Evolutionary conservation across 1,140 invertebrate genomes (phyloP).

Genomic region (Drosophila eugracilis): DNA sequence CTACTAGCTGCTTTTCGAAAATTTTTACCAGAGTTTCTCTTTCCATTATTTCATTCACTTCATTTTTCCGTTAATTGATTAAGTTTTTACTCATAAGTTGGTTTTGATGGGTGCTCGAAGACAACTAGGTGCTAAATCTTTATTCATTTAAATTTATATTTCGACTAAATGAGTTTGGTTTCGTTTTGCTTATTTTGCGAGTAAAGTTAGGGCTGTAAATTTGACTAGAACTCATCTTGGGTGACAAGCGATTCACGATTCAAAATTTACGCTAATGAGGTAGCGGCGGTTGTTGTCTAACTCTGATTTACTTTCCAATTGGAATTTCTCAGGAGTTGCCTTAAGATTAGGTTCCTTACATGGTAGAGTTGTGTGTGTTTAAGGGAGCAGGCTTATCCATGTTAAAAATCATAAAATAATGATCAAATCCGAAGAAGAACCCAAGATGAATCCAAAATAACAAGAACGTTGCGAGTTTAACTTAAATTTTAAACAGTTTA

Average conservation of each 20-base stretch:
- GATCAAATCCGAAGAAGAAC: background rate
- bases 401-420: background rate
- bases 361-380: slow-evolving; percentile 17
- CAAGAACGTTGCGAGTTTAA: slow-evolving; percentile 25
- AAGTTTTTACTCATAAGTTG: background rate
- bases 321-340: slow-evolving; percentile 39
- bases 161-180: slow-evolving; percentile 34
- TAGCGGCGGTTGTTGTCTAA: slow-evolving; percentile 69
- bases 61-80: slow-evolving; percentile 38
- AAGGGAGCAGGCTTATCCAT: background rate
- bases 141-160: slow-evolving; percentile 47
- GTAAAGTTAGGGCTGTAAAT: slow-evolving; percentile 51
- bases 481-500: slow-evolving; percentile 55
- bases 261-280: slow-evolving; percentile 77
- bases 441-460: slow-evolving; percentile 27
- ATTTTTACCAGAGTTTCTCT: slow-evolving; percentile 15
- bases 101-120: slow-evolving; percentile 52
- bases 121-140: slow-evolving; percentile 65
- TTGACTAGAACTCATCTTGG: slow-evolving; percentile 56
- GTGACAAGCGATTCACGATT: slow-evolving; percentile 28
- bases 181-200: slow-evolving; percentile 4
- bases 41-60: slow-evolving; percentile 14
- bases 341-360: slow-evolving; percentile 48
- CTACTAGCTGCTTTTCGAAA: slow-evolving; percentile 24
- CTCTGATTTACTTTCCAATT: slow-evolving; percentile 11